Conservation (phyloP, 2,113 vertebrate species). For the Cepphus grylle region DNA sequence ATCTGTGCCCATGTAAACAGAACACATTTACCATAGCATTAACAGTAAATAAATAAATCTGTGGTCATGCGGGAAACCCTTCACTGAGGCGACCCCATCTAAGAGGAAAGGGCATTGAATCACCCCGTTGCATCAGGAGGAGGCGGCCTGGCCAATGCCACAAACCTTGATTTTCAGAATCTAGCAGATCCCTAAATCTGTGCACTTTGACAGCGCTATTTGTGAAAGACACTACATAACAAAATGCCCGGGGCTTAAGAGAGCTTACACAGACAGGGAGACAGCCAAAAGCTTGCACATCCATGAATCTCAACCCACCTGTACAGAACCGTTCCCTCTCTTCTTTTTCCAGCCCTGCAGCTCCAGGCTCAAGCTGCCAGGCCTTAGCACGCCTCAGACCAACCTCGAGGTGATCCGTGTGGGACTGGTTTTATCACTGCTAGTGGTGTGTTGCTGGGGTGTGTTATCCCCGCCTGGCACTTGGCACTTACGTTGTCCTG, state of each 20-base stretch:
- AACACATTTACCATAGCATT: background rate
- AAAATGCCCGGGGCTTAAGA: background rate
- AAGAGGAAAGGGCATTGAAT: background rate
- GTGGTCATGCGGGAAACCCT: background rate
- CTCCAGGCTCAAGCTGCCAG: background rate
- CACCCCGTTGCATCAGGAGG: background rate
- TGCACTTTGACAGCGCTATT: background rate
- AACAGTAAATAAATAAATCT: background rate
- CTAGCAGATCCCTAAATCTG: background rate
- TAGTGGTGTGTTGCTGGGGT: background rate
- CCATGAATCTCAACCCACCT: background rate
- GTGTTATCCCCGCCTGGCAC: background rate
- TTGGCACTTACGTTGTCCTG: background rate
- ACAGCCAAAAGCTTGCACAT: background rate
- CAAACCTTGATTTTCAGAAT: background rate
- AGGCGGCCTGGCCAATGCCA: background rate
- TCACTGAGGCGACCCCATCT: background rate
- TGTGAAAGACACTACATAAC: background rate
- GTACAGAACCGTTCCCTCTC: background rate
- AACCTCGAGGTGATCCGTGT: accelerated
- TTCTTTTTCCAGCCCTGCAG: background rate
- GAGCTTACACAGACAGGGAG: background rate
- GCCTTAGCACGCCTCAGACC: background rate
- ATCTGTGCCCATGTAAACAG: background rate
- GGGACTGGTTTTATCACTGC: background rate